Conservation (phyloP, 2,113 vertebrate species). For the Otocyon megalotis region DNA sequence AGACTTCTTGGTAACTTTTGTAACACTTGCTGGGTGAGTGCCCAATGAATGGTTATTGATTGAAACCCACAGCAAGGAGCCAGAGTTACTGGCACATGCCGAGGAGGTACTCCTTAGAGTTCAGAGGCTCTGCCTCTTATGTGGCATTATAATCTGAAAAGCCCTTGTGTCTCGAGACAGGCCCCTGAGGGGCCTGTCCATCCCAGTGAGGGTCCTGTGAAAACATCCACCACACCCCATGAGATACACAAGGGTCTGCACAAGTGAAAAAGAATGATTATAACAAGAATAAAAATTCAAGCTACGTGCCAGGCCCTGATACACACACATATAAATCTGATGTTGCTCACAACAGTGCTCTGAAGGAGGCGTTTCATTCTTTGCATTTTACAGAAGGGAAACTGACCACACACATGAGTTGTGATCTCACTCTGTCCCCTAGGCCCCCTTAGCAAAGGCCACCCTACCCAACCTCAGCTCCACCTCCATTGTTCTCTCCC, state of each 20-base stretch:
- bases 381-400: not conserved
- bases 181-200: not conserved
- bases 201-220: not conserved
- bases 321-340: too few relatives aligned
- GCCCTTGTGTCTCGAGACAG: not conserved
- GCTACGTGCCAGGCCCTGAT: not conserved
- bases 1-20: not conserved
- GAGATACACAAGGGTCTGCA: not conserved
- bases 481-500: not conserved
- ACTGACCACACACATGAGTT: not conserved
- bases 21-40: not conserved
- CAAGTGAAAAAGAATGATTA: not conserved
- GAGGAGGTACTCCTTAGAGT: not conserved
- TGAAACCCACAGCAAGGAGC: not conserved
- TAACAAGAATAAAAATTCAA: not conserved
- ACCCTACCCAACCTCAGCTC: not conserved
- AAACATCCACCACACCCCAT: not conserved
- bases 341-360: not conserved
- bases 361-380: not conserved
- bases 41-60: not conserved
- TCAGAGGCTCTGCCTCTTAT: not conserved
- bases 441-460: too few relatives aligned
- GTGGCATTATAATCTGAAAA: not conserved
- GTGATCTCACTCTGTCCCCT: not conserved
- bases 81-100: not conserved